A percentile compares a stretch with the other conserved stretches of the same genome.
Evolutionary conservation across 2,113 vertebrate species (phyloP).

Genomic region (Onychorhynchus coronatus): DNA sequence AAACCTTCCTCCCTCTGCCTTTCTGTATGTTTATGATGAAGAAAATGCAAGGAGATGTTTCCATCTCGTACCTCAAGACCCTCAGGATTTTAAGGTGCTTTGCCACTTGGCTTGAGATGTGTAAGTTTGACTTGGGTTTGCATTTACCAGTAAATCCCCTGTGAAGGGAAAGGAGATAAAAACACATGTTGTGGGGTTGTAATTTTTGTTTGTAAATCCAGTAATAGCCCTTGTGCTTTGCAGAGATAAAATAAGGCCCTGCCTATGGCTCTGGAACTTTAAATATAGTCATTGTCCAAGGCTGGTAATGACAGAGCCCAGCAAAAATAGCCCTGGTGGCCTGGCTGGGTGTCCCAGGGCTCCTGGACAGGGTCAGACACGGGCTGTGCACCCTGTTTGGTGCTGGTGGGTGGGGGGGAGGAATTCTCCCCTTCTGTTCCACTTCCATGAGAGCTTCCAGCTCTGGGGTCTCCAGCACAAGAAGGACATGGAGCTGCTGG

Average conservation of each 20-base stretch:
- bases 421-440: background rate
- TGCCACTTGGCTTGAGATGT: background rate
- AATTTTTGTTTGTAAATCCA: background rate
- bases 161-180: background rate
- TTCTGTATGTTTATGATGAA: accelerated
- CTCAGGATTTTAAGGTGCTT: background rate
- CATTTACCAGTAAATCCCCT: background rate
- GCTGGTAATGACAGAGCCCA: constrained; percentile 59
- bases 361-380: background rate
- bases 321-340: constrained; percentile 70
- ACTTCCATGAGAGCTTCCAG: background rate
- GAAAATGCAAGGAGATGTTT: background rate
- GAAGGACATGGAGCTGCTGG: background rate
- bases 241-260: background rate
- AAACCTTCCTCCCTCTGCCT: background rate
- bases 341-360: background rate
- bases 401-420: background rate
- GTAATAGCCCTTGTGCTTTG: background rate
- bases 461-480: background rate
- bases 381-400: background rate
- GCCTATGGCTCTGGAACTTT: constrained; percentile 17
- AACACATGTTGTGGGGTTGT: background rate
- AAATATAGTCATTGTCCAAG: constrained; percentile 51
- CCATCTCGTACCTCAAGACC: background rate
- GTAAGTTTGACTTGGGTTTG: background rate